Evolutionary conservation across 2,888 invertebrate genomes (phyloP), one percentile per base, ranked within the genome.

Genomic region (Cheilosia soror): DNA sequence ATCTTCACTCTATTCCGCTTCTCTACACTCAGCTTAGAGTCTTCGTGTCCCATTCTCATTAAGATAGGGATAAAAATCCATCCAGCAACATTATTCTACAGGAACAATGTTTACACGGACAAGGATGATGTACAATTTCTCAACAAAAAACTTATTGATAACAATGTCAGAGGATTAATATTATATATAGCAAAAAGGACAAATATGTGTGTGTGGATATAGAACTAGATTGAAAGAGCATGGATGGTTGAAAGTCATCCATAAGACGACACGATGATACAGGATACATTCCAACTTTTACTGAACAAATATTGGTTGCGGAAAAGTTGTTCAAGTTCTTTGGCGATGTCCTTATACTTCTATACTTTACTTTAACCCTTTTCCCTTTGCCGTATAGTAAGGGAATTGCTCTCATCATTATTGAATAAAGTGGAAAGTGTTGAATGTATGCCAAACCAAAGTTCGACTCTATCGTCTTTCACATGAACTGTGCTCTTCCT

Each of bases 121-220:
- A 65, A 77, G 63, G 65, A 84, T 69, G 73, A 80, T 76, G 72
- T 85, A 75, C 53, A 72, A 72, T 77, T 77, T 55, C 55, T 63
- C 68, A 71, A 57, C 76, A 11, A 77, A 72, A 83, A 85, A 85
- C 85, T 85, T 81, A 85, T 85, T 80, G 85, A 85, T 85, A 85
- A 85, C 81, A 85, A 85, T 85, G 85, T 85, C 81, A 72, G 62
- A 65, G 81, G 85, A 85, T 81, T 85, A 85, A 68, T 85, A 77
- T 85, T 72, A 85, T 77, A 11, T 11, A 11, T 11, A 37, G 37
- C 81, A 20, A 77, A 77, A 81, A 85, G 85, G 81, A 77, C 81
- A 81, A 81, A 81, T 85, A 81, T 80, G 60, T 57, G 33, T 33
- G n/a, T 33, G 15, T 4, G 20, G 33, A 72, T 44, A 13, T 31